Percentiles rank a stretch among this genome's conserved stretches.
phyloP scores from a whole-genome alignment of 2,113 vertebrate genomes.

The Tylochromis polylepis region DNA sequence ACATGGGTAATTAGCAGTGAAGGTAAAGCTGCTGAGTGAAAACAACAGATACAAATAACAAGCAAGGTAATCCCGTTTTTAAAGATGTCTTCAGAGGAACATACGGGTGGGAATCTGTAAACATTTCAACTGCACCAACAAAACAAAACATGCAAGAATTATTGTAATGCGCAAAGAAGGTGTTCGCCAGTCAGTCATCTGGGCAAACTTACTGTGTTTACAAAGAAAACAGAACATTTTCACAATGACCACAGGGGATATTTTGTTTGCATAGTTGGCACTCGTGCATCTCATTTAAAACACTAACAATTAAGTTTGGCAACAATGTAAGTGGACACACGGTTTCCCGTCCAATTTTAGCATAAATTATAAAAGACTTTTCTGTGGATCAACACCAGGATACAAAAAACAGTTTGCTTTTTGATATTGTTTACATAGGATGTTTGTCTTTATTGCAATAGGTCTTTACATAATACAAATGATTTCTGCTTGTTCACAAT shows the following conservation, averaged over 20 bases:
- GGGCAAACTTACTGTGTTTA: not conserved
- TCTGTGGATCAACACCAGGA: not conserved
- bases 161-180: not conserved
- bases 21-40: constrained; percentile 41
- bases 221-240: not conserved
- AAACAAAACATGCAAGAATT: not conserved
- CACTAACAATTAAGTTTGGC: not conserved
- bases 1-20: constrained; percentile 54
- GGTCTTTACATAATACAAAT: not conserved
- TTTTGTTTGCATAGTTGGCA: not conserved
- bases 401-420: not conserved
- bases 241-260: not conserved
- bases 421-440: not conserved
- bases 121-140: not conserved
- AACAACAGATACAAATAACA: constrained; percentile 9
- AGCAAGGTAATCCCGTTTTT: not conserved
- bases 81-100: not conserved
- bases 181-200: not conserved
- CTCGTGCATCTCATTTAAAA: not conserved
- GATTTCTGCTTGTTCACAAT: not conserved
- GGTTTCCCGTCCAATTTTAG: not conserved
- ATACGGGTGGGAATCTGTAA: not conserved
- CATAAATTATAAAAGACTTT: not conserved
- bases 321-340: not conserved
- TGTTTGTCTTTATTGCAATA: constrained; percentile 41